A percentile compares a stretch with the other conserved stretches of the same genome.
These are phyloP conservation scores for Astur gentilis DNA, from an alignment of 2,113 vertebrate genomes.

Conservation along the genomic window DNA sequence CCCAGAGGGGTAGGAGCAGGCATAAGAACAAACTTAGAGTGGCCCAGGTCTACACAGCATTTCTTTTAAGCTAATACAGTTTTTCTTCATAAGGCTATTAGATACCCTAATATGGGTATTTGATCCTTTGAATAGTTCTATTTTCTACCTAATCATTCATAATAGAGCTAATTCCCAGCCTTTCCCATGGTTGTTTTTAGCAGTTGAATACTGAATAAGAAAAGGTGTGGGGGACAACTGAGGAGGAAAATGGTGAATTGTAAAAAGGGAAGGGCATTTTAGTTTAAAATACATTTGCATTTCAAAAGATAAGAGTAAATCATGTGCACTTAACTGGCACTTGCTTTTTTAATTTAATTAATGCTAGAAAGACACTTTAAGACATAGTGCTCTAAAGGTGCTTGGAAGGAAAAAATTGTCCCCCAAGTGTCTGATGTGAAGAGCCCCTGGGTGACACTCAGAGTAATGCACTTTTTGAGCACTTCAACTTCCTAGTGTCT, in stretches of 20 bases:
- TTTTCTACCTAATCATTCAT: not conserved
- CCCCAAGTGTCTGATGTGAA: slow-evolving; percentile 60
- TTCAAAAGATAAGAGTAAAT: slow-evolving; percentile 53
- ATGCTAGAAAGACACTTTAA: slow-evolving; percentile 64
- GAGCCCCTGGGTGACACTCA: slow-evolving; percentile 64
- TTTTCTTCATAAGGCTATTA: not conserved
- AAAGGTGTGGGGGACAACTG: not conserved
- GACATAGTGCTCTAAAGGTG: slow-evolving; percentile 50
- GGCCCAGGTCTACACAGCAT: not conserved
- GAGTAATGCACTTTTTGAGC: slow-evolving; percentile 72
- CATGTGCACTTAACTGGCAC: slow-evolving; percentile 36
- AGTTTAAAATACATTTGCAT: slow-evolving; percentile 24
- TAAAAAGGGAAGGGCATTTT: slow-evolving; percentile 13
- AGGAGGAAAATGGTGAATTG: not conserved
- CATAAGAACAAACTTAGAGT: not conserved
- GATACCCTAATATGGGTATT: not conserved
- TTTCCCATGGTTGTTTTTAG: not conserved
- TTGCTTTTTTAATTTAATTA: slow-evolving; percentile 69
- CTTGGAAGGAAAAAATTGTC: slow-evolving; percentile 49
- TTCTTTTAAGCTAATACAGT: not conserved
- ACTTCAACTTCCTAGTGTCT: slow-evolving; percentile 71
- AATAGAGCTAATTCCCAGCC: not conserved
- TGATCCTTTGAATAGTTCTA: not conserved
- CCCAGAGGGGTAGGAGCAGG: not conserved
- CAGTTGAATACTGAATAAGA: not conserved